These are phyloP conservation scores for Pomatostomus ruficeps DNA, from an alignment of 2,113 vertebrate species.

Conservation along the genomic window DNA sequence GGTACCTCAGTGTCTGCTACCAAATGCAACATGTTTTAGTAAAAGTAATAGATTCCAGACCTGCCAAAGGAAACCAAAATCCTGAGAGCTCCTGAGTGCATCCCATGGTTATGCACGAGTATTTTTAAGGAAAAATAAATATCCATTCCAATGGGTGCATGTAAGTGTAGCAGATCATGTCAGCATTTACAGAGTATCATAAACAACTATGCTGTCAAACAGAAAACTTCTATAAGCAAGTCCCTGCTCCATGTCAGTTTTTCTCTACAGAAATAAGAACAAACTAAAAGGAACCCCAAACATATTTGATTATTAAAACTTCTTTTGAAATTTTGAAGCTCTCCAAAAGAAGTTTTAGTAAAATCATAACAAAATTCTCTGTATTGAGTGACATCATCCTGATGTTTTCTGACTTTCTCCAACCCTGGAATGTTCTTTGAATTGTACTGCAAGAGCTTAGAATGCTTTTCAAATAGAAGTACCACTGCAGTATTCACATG, in stretches of 20 bases:
- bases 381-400: neutral
- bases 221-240: neutral
- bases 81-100: neutral
- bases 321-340: neutral
- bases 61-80: neutral
- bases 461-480: neutral
- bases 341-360: neutral
- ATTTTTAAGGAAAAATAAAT: neutral
- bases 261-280: neutral
- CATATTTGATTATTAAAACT: neutral
- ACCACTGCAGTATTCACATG: neutral
- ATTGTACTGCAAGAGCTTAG: neutral
- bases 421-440: neutral
- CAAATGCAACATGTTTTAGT: neutral
- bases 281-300: neutral
- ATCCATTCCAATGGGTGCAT: neutral
- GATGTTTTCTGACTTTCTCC: neutral
- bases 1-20: neutral
- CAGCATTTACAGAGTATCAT: neutral
- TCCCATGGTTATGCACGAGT: neutral
- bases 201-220: neutral
- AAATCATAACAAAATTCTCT: neutral
- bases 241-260: neutral
- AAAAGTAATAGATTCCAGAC: neutral
- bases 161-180: neutral